Conservation (phyloP, 2,797 vertebrate species). For the Halcyon leucocephala region DNA sequence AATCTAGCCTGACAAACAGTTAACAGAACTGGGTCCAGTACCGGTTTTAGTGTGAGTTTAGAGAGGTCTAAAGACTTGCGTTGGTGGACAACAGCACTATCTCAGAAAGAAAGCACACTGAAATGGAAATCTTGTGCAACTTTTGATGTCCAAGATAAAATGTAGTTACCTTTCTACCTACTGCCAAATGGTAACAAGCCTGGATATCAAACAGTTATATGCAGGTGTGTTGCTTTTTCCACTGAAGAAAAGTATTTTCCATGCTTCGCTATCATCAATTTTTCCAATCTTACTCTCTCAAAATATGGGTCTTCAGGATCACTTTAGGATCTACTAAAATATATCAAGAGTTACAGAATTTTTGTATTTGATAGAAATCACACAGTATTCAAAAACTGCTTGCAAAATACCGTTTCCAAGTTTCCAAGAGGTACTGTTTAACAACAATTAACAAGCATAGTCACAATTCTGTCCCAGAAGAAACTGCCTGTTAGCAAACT, state of each 20-base stretch:
- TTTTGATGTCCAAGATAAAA: not conserved
- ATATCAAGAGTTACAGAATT: not conserved
- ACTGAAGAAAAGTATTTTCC: not conserved
- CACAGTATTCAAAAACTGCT: not conserved
- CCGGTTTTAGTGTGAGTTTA: not conserved
- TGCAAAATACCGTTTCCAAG: not conserved
- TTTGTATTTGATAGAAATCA: not conserved
- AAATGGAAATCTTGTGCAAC: not conserved
- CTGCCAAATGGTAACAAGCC: not conserved
- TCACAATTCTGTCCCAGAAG: not conserved
- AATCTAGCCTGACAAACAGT: not conserved
- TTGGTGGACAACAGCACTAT: accelerated
- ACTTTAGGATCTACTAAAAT: not conserved
- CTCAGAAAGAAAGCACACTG: not conserved
- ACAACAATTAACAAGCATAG: not conserved
- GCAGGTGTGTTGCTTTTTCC: not conserved
- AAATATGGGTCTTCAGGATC: not conserved
- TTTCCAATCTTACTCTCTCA: not conserved
- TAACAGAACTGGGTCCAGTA: not conserved
- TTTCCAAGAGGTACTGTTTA: not conserved
- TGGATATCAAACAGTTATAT: not conserved
- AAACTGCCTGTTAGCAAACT: not conserved
- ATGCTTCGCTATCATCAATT: not conserved
- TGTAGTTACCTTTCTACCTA: not conserved
- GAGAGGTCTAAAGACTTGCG: not conserved